Conservation (phyloP, 2,888 invertebrate species). For the Sarcophaga caerulescens region DNA sequence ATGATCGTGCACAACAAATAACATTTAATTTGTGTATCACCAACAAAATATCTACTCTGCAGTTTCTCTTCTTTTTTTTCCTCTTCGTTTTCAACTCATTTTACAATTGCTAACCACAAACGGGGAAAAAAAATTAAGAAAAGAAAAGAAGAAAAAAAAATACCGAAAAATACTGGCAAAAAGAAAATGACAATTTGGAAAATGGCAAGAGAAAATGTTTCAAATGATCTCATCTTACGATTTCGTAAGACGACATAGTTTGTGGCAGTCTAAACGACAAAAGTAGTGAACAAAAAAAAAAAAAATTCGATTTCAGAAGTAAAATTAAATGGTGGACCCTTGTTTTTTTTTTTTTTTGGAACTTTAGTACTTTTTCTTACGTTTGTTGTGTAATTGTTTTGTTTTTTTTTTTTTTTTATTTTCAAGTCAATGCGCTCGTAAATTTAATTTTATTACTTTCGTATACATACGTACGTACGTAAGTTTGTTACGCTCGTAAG, state of each 20-base stretch:
- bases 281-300: neutral
- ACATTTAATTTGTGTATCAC: slow-evolving; percentile 73
- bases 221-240: slow-evolving; percentile 67
- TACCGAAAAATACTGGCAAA: slow-evolving; percentile 11
- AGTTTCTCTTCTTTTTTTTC: slow-evolving; percentile 31
- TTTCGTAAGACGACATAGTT: slow-evolving; percentile 62
- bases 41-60: slow-evolving; percentile 69
- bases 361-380: slow-evolving; percentile 21
- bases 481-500: slow-evolving; percentile 36
- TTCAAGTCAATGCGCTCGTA: slow-evolving; percentile 52
- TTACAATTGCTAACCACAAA: slow-evolving; percentile 51
- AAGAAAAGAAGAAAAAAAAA: too few relatives aligned
- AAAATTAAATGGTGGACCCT: slow-evolving; percentile 34
- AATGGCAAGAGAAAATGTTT: slow-evolving; percentile 54
- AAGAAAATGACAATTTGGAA: slow-evolving; percentile 66
- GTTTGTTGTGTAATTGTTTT: slow-evolving; percentile 62
- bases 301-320: neutral
- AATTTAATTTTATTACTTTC: slow-evolving; percentile 61
- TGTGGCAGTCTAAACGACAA: slow-evolving; percentile 55
- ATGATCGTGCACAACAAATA: slow-evolving; percentile 73
- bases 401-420: slow-evolving; percentile 16
- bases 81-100: slow-evolving; percentile 38
- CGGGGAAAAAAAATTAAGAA: too few relatives aligned
- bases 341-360: slow-evolving; percentile 24
- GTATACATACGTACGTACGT: neutral